phyloP scores from a whole-genome alignment of 2,113 vertebrate species.

The Podarcis raffonei region DNA sequence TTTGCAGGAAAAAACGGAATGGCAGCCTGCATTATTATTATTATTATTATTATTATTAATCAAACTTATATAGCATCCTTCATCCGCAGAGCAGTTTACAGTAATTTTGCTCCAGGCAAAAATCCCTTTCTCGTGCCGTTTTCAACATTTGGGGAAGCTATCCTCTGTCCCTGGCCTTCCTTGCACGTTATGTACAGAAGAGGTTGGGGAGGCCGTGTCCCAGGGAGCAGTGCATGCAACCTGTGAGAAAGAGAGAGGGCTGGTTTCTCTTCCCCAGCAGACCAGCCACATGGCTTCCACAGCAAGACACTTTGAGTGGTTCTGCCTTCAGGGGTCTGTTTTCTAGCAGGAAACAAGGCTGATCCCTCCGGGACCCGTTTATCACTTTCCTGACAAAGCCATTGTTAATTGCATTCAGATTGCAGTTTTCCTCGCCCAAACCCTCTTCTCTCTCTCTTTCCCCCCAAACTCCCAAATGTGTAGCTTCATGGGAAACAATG shows the following conservation, averaged over 20 bases:
- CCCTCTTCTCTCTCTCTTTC: fast-evolving
- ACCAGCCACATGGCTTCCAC: not conserved
- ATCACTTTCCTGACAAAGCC: conserved; percentile 41
- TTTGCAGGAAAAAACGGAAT: no score
- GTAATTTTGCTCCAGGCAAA: not conserved
- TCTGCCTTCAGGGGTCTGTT: conserved; percentile 13
- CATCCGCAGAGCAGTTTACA: no score
- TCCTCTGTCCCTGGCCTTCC: not conserved
- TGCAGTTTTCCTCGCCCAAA: not conserved
- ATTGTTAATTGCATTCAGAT: conserved; percentile 24
- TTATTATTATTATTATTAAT: no score
- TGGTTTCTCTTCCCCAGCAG: not conserved
- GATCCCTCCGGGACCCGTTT: not conserved
- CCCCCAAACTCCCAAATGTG: not conserved
- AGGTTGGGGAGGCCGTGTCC: not conserved
- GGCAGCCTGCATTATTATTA: no score
- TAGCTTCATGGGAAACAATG: not conserved
- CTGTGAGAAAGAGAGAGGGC: no score
- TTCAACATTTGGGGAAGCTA: not conserved
- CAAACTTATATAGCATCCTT: no score
- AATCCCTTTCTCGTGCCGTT: no score
- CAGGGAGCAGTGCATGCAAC: no score
- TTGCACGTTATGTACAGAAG: not conserved
- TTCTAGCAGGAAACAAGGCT: conserved; percentile 33
- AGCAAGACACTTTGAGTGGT: not conserved